Conservation (phyloP, 2,113 vertebrate genomes). For the Melanotaenia duboulayi region DNA sequence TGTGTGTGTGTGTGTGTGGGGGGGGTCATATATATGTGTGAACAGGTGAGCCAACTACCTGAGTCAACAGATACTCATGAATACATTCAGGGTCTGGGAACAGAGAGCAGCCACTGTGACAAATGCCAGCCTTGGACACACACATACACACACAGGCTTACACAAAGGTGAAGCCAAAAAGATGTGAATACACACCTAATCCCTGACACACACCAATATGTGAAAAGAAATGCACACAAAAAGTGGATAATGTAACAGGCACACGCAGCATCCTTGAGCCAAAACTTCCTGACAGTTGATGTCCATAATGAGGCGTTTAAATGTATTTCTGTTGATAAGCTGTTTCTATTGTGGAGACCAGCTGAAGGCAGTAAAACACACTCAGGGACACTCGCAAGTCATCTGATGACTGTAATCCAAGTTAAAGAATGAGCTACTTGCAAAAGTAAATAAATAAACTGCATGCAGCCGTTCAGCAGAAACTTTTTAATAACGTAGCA, state of each 20-base stretch:
- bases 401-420: constrained; percentile 13
- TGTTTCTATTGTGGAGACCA: constrained; percentile 32
- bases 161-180: constrained; percentile 30
- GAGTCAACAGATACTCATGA: constrained; percentile 74
- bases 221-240: constrained; percentile 22
- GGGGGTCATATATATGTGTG: constrained; percentile 39
- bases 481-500: too few species aligned
- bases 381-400: not conserved
- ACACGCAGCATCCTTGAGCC: constrained; percentile 36
- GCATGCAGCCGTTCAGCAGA: too few species aligned
- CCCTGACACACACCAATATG: constrained; percentile 50
- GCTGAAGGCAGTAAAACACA: constrained; percentile 8
- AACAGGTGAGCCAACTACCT: constrained; percentile 66
- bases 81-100: constrained; percentile 70
- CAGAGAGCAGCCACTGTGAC: constrained; percentile 54
- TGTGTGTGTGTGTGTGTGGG: constrained; percentile 26
- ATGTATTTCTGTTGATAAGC: constrained; percentile 65
- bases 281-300: constrained; percentile 46
- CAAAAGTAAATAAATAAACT: too few species aligned
- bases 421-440: not conserved
- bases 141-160: constrained; percentile 20
- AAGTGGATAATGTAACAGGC: constrained; percentile 15
- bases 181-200: constrained; percentile 44
- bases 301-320: constrained; percentile 64
- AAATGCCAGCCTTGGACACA: constrained; percentile 63